A percentile compares a stretch with the other conserved stretches of the same genome.
These are phyloP conservation scores for Conger conger DNA, from an alignment of 2,113 vertebrate genomes.

Conservation along the genomic window DNA sequence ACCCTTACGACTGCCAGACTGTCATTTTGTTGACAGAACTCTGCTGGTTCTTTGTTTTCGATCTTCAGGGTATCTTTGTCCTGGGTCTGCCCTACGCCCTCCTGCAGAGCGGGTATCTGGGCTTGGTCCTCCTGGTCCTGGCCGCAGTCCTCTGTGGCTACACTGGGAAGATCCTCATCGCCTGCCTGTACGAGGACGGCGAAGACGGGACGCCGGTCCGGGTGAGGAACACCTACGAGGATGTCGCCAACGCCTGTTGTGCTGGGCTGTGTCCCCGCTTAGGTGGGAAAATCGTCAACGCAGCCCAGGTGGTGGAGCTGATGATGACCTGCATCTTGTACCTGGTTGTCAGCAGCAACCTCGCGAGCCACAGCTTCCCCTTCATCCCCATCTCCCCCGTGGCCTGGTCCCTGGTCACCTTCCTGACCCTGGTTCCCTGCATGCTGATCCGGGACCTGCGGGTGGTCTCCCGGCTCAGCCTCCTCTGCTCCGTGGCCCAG, in stretches of 20 bases:
- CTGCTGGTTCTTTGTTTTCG: conserved; percentile 16
- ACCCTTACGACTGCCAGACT: too few species aligned
- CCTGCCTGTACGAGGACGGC: conserved; percentile 73
- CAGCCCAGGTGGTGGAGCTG: conserved; percentile 72
- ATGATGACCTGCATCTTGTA: conserved; percentile 82
- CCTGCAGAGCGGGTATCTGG: conserved; percentile 71
- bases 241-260: conserved; percentile 69
- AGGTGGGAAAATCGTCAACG: conserved; percentile 63
- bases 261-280: conserved; percentile 60
- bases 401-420: conserved; percentile 65
- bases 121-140: conserved; percentile 69
- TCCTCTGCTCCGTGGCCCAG: conserved; percentile 77
- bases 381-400: conserved; percentile 58
- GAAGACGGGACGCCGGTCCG: conserved; percentile 56
- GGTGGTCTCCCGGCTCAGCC: conserved; percentile 70
- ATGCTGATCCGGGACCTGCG: conserved; percentile 74
- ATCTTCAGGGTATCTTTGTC: conserved; percentile 74
- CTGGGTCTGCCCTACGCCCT: conserved; percentile 72
- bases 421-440: conserved; percentile 70
- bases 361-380: conserved; percentile 70
- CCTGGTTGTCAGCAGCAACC: conserved; percentile 71
- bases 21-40: conserved; percentile 6
- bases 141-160: conserved; percentile 74
- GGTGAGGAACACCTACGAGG: conserved; percentile 71
- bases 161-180: conserved; percentile 74